Evolutionary conservation across 2,797 vertebrate genomes (phyloP).

Genomic region (Sorex maritimensis): DNA sequence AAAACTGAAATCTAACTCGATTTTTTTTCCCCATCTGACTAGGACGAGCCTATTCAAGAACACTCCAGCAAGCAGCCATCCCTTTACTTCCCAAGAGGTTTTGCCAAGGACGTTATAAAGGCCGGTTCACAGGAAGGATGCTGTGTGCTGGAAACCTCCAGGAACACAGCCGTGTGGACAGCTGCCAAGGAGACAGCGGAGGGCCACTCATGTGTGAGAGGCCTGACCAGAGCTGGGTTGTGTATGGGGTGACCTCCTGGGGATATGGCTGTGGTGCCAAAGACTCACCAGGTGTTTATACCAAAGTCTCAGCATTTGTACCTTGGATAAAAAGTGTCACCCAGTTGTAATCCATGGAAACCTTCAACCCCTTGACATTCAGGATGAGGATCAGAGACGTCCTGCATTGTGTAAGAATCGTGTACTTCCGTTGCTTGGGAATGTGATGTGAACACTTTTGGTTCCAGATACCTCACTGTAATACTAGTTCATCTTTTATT

Average conservation of each 20-base stretch:
- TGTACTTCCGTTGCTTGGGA: conserved; percentile 21
- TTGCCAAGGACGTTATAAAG: conserved; percentile 95
- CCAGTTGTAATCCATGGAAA: conserved; percentile 84
- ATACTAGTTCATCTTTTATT: not conserved
- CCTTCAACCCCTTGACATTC: not conserved
- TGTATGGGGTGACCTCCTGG: conserved; percentile 99
- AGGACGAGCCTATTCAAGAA: conserved; percentile 98
- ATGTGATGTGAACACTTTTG: not conserved
- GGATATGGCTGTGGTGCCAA: conserved; percentile 96
- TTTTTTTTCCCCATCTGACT: conserved; percentile 57
- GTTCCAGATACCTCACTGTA: conserved; percentile 31
- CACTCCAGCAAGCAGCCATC: conserved; percentile 96
- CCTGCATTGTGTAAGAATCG: not conserved
- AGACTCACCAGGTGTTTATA: conserved; percentile 97
- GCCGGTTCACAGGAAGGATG: conserved; percentile 97
- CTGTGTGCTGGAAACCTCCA: conserved; percentile 95
- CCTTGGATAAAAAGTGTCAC: conserved; percentile 96
- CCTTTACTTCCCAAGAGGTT: conserved; percentile 94
- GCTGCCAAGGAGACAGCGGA: conserved; percentile 98
- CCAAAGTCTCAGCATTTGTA: conserved; percentile 96
- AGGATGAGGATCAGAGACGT: not conserved
- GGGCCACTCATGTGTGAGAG: conserved; percentile 97
- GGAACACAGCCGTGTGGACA: conserved; percentile 94
- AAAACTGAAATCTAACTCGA: not conserved
- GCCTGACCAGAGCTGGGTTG: conserved; percentile 94